Evolutionary conservation across 2,888 invertebrate genomes (phyloP), one percentile per base, ranked within the genome.

Genomic region (Microdon myrmicae): DNA sequence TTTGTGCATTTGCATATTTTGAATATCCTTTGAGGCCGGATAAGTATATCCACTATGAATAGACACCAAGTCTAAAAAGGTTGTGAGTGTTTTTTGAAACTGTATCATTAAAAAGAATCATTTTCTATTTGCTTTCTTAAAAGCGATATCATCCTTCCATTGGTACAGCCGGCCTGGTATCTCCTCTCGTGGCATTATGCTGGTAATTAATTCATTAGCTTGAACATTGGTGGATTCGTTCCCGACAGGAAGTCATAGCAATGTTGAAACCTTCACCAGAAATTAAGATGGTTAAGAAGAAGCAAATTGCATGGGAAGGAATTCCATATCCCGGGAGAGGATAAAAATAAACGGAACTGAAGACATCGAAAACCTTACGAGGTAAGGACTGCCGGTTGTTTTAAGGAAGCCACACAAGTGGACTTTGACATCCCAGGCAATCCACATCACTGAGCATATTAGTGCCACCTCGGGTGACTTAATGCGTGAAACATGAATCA

Each of bases 401-500:
- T 56, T 56, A 37, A 37, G 20, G 61, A 64, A 64, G 61, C 61
- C 61, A 34, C 51, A 51, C 51, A 64, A 48, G 56, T 64, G 41
- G 35, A 22, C 54, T 41, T 45, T 28, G 13, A 39, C 20, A 17
- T 20, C 22, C 26, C 22, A 6, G 41, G n/a, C 56, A 64, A 56
- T 56, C 61, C 61, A 44, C 51, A 56, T 64, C 37, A 56, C 9
- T 19, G 9, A 56, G 37, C 61, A 45, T 41, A 64, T 56, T 64
- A 64, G 56, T 64, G 61, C 61, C 61, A 56, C 56, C 49, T 51
- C 49, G 45, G 56, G 39, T 35, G 49, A 64, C 56, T 56, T 64
- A 64, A 56, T 64, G 56, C 51, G 45, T 35, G 51, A 64, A 64
- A 64, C 56, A 64, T 64, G 61, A 64, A 37, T 56, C 49, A 55